Conservation (phyloP, 2,888 invertebrate genomes). For the Lasioglossum lativentre region DNA sequence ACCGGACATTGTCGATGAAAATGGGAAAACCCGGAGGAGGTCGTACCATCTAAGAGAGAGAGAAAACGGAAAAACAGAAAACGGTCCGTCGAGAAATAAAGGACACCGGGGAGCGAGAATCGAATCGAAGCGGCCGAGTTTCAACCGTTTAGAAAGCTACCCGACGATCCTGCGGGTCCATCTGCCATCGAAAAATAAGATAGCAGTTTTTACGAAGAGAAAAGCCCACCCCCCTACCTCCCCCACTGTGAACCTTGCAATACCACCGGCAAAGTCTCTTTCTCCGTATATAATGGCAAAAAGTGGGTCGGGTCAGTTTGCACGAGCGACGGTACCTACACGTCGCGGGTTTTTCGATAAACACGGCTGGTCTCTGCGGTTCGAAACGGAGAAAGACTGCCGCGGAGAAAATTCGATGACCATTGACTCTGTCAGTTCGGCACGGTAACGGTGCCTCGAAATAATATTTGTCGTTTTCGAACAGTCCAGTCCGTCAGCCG, state of each 20-base stretch:
- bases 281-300: conserved; percentile 76
- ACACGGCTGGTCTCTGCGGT: conserved; percentile 44
- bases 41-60: background rate
- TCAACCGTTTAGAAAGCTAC: conserved; percentile 78
- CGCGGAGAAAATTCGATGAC: conserved; percentile 11
- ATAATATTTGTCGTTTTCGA: conserved; percentile 3
- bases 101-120: background rate
- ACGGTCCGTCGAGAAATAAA: conserved; percentile 21
- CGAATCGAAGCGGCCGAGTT: conserved; percentile 43
- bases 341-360: conserved; percentile 63
- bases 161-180: conserved; percentile 65
- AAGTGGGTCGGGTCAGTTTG: conserved; percentile 79
- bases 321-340: conserved; percentile 55
- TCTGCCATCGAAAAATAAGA: conserved; percentile 62
- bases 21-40: background rate
- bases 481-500: background rate
- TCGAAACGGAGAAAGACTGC: conserved; percentile 16
- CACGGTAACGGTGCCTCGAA: background rate
- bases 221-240: conserved; percentile 64
- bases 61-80: background rate
- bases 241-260: conserved; percentile 52
- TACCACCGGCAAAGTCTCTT: conserved; percentile 58
- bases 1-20: background rate
- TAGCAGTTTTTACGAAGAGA: conserved; percentile 76
- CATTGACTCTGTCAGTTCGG: background rate